phyloP scores from a whole-genome alignment of 35 echinoderm and acorn worm species.

The Strongylocentrotus purpuratus region DNA sequence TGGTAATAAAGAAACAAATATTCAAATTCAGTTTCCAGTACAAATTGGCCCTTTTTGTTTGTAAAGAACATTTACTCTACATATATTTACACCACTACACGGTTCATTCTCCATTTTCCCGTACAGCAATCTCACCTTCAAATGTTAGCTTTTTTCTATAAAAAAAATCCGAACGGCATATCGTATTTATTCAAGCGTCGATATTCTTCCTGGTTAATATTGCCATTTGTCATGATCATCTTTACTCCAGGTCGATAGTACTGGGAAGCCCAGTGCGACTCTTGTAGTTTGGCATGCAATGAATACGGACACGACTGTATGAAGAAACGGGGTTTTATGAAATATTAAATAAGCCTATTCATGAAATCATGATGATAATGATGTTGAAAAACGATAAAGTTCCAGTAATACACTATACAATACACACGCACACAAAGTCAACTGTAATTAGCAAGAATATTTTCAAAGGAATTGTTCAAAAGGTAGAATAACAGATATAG shows the following conservation, averaged over 20 bases:
- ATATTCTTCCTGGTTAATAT: conserved; percentile 34
- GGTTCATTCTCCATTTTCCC: background rate
- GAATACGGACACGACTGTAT: conserved; percentile 38
- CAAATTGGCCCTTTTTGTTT: background rate
- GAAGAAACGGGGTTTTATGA: background rate
- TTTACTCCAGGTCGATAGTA: conserved; percentile 29
- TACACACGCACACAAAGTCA: too few species aligned
- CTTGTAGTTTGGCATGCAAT: conserved; percentile 20
- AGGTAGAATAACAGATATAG: too few species aligned
- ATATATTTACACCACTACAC: background rate
- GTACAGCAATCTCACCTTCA: background rate
- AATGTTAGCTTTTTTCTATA: background rate
- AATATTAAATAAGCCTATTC: too few species aligned
- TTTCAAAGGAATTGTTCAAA: too few species aligned
- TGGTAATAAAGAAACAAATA: too few species aligned
- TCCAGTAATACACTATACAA: too few species aligned
- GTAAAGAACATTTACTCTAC: background rate
- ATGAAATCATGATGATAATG: too few species aligned
- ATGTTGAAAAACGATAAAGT: too few species aligned
- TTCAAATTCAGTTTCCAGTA: background rate
- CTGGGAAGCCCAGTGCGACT: background rate
- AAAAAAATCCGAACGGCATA: conserved; percentile 50
- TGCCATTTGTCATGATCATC: background rate
- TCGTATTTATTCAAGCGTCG: background rate
- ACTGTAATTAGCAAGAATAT: too few species aligned